A percentile compares a stretch with the other conserved stretches of the same genome.
These are phyloP conservation scores for Collichthys lucidus DNA, from an alignment of 2,113 vertebrate genomes.

Conservation along the genomic window DNA sequence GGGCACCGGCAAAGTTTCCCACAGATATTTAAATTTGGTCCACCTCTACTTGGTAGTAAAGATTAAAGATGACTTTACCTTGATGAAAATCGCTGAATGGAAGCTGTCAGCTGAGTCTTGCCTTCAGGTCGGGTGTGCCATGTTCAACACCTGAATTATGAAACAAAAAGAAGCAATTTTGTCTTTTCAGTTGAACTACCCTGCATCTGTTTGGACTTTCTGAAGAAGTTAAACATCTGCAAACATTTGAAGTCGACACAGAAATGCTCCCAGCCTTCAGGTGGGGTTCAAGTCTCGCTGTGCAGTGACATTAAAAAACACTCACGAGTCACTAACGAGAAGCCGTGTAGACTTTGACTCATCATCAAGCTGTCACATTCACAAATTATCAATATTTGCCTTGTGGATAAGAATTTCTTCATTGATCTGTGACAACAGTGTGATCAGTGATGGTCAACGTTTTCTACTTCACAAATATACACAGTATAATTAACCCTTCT, in stretches of 20 bases:
- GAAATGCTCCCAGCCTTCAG: too few species aligned
- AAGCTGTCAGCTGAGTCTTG: background rate
- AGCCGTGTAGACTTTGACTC: too few species aligned
- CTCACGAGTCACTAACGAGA: too few species aligned
- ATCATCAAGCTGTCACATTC: too few species aligned
- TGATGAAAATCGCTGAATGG: background rate
- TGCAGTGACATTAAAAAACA: background rate
- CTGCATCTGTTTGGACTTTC: background rate
- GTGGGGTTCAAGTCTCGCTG: background rate
- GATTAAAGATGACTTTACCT: background rate
- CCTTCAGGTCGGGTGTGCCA: background rate
- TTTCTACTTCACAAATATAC: slow-evolving; percentile 2
- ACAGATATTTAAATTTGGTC: background rate
- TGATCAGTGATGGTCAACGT: background rate
- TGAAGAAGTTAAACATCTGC: background rate
- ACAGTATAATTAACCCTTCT: background rate
- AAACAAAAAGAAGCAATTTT: background rate
- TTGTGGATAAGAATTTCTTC: background rate
- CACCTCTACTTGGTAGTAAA: background rate
- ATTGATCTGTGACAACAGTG: background rate
- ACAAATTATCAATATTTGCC: background rate
- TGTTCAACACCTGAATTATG: background rate
- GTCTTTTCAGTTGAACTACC: background rate
- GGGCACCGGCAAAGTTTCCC: background rate
- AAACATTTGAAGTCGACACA: background rate